Evolutionary conservation across 2,113 vertebrate species (phyloP), one percentile per base, ranked within the genome.

Genomic region (Pseudorectes ferrugineus): DNA sequence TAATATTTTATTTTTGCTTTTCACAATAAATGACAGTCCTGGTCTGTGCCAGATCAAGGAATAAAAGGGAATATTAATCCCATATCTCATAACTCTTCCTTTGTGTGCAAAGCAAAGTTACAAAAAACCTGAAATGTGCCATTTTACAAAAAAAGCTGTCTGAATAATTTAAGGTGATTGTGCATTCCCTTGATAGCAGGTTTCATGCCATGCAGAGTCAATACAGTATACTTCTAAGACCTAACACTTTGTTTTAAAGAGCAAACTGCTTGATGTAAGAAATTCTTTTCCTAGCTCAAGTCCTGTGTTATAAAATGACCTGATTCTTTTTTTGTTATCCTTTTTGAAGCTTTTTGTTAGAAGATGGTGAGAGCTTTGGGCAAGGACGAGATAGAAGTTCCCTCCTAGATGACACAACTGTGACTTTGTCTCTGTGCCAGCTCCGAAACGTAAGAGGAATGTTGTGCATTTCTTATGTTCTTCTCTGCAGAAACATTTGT

Each of bases 301-400:
- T 52, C 25, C 45, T 68, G 6, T 31, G 9, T 78, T 88, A 29
- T 45, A 35, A 90, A 91, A 31, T 54, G 18, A 81, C 92, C 52
- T n/a, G 5, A 31, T 45, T 75, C 51, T 49, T 40, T 22, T 65
- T 66, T 33, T 85, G 21, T 57, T 26, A 45, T 75, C 1, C 1
- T 35, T 65, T 94, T 89, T 96, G 65, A 92, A 99, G 99, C 94
- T 99, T 99, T 94, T 97, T 99, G 51, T 98, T 99, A 96, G 99
- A 99, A 96, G 99, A 99, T 73, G 99, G 99, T 28, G 99, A 99
- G 97, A 98, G 98, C 14, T 99, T 99, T 97, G 99, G 99, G 52
- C 99, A 99, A 97, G 98, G 98, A 62, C 98, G 99, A 86, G 99
- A 99, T 95, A 97, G 99, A 90, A 99, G 99, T 93, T 99, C 99